phyloP scores from a whole-genome alignment of 92 coral and sea anemone genomes.

The Zoanthus sansibaricus region DNA sequence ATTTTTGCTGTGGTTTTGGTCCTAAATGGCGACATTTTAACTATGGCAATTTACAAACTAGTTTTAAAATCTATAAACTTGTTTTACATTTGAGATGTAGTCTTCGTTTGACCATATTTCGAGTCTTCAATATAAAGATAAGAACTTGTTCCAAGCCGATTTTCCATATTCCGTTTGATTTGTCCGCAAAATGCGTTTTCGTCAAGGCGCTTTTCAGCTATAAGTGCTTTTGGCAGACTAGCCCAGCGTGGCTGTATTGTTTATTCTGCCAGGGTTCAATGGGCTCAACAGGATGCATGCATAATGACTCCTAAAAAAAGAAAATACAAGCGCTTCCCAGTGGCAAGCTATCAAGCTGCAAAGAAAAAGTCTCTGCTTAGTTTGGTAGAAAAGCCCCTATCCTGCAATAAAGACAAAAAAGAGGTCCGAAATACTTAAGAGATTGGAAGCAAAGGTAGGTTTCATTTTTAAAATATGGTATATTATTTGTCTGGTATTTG shows the following conservation, averaged over 20 bases:
- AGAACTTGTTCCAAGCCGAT: conserved; percentile 21
- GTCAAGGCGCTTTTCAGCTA: conserved; percentile 3
- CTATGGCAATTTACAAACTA: not conserved
- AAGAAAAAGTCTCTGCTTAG: conserved; percentile 4
- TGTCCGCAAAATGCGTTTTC: conserved; percentile 7
- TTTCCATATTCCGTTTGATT: conserved; percentile 1
- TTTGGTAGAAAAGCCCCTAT: conserved; percentile 21
- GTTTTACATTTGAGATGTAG: conserved; percentile 16
- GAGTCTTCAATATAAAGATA: conserved; percentile 1
- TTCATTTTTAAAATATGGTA: conserved; percentile 9
- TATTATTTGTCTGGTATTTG: conserved; percentile 15
- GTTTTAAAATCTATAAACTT: conserved; percentile 11
- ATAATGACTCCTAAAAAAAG: conserved; percentile 5
- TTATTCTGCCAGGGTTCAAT: not conserved
- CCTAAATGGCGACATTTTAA: conserved; percentile 13
- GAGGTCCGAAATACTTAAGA: conserved; percentile 13
- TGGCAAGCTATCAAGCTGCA: conserved; percentile 2
- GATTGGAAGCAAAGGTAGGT: conserved; percentile 16
- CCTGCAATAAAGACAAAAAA: conserved; percentile 10
- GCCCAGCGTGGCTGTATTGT: conserved; percentile 3
- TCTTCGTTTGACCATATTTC: not conserved
- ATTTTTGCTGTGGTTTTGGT: conserved; percentile 19
- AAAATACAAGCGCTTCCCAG: conserved; percentile 1
- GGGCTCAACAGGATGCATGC: conserved; percentile 18
- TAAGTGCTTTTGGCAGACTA: not conserved